Evolutionary conservation across 2,888 invertebrate species (phyloP).

Genomic region (Amiota mariae): DNA sequence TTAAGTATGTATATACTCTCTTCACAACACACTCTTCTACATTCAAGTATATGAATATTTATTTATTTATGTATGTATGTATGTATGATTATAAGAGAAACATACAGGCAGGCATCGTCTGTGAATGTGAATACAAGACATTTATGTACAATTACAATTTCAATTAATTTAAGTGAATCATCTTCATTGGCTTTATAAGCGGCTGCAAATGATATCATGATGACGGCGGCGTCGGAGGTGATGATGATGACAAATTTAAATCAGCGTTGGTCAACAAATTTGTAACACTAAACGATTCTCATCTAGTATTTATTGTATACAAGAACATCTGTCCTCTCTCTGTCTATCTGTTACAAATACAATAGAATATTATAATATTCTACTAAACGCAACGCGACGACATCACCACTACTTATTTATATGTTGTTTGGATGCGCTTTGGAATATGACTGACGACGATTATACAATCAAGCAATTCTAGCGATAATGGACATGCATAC

Average conservation of each 20-base stretch:
- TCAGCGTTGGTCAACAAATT: constrained; percentile 22
- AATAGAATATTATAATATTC: no score
- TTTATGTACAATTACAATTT: constrained; percentile 18
- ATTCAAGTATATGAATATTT: background rate
- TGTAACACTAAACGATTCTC: constrained; percentile 39
- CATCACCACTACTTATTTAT: no score
- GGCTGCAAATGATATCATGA: constrained; percentile 24
- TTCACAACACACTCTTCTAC: no score
- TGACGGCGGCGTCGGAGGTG: background rate
- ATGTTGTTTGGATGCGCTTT: constrained; percentile 4
- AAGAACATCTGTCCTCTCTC: no score
- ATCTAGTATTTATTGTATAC: background rate
- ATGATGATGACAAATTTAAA: constrained; percentile 15
- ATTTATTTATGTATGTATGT: background rate
- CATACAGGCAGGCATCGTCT: background rate
- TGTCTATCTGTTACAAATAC: no score
- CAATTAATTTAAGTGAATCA: constrained; percentile 26
- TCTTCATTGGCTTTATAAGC: constrained; percentile 3
- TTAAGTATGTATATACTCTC: no score
- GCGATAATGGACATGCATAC: background rate
- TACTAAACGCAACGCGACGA: no score
- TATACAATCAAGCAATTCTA: constrained; percentile 22
- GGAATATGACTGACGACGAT: constrained; percentile 9
- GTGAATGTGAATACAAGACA: constrained; percentile 8
- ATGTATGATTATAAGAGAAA: background rate